These are phyloP conservation scores for Lycocorax pyrrhopterus DNA, from an alignment of 2,113 vertebrate species.

Conservation along the genomic window DNA sequence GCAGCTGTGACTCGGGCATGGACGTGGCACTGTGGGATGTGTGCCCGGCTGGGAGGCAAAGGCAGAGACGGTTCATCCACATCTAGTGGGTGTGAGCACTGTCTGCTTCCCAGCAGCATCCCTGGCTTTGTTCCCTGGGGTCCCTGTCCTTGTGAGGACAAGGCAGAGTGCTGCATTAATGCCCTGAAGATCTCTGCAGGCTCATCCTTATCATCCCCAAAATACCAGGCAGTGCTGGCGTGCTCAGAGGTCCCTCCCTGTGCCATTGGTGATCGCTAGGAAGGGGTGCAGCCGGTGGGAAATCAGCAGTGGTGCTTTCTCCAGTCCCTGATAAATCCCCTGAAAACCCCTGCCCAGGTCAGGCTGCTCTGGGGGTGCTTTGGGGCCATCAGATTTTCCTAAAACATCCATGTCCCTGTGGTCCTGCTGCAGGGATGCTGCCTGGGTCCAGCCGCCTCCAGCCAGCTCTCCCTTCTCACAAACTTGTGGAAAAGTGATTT, in stretches of 20 bases:
- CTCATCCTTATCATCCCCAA: not conserved
- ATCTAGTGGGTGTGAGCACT: not conserved
- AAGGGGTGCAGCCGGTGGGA: accelerated
- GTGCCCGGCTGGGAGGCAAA: not conserved
- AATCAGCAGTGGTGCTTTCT: not conserved
- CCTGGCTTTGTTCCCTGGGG: not conserved
- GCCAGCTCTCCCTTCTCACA: not conserved
- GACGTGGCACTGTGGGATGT: accelerated
- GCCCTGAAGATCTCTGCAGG: not conserved
- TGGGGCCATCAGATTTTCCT: not conserved
- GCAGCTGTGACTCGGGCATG: accelerated
- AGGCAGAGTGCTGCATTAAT: not conserved
- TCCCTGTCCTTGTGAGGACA: not conserved
- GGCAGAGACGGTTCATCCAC: not conserved
- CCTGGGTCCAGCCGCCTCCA: not conserved
- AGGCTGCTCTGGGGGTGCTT: not conserved
- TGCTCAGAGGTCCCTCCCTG: not conserved
- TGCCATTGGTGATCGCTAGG: accelerated
- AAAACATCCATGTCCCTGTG: accelerated
- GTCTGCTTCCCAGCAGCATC: not conserved
- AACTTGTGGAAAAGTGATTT: not conserved
- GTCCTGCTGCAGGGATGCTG: not conserved
- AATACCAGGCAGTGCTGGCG: not conserved
- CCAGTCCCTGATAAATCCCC: not conserved
- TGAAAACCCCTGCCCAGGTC: accelerated